These are phyloP conservation scores for Diachasma alloeum DNA, from an alignment of 1,140 invertebrate genomes.

Conservation along the genomic window DNA sequence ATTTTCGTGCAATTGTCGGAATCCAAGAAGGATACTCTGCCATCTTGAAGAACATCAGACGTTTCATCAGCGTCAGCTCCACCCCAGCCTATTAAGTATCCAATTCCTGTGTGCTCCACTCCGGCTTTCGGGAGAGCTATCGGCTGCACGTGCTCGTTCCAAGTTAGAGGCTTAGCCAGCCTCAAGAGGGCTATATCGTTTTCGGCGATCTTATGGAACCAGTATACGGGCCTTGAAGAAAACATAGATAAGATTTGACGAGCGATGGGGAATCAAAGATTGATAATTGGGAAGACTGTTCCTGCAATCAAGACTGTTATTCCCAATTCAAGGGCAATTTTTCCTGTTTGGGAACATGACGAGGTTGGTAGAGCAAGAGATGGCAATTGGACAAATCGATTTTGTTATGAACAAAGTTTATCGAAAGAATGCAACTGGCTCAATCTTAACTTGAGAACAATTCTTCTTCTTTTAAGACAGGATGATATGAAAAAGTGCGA, in stretches of 20 bases:
- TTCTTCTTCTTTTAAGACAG: too few species aligned
- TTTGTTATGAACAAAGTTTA: too few species aligned
- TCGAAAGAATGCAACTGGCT: too few species aligned
- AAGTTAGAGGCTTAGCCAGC: conserved; percentile 64
- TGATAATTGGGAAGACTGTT: too few species aligned
- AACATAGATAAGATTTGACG: not conserved
- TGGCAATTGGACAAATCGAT: too few species aligned
- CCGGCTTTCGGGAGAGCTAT: conserved; percentile 59
- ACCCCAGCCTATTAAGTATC: conserved; percentile 65
- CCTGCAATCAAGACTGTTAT: not conserved
- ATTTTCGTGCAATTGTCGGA: not conserved
- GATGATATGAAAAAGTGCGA: too few species aligned
- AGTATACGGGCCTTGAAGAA: conserved; percentile 39
- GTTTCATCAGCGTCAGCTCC: conserved; percentile 40
- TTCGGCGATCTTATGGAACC: conserved; percentile 50
- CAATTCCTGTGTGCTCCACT: conserved; percentile 51
- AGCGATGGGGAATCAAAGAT: not conserved
- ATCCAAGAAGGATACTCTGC: conserved; percentile 39
- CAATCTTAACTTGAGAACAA: too few species aligned
- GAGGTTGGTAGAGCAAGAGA: too few species aligned
- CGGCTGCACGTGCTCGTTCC: conserved; percentile 64
- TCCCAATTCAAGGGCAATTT: not conserved
- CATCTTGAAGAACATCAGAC: conserved; percentile 42
- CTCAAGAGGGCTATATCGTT: conserved; percentile 73
- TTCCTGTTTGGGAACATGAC: not conserved